Evolutionary conservation across 1,140 invertebrate species (phyloP).

Genomic region (Drosophila athabasca): DNA sequence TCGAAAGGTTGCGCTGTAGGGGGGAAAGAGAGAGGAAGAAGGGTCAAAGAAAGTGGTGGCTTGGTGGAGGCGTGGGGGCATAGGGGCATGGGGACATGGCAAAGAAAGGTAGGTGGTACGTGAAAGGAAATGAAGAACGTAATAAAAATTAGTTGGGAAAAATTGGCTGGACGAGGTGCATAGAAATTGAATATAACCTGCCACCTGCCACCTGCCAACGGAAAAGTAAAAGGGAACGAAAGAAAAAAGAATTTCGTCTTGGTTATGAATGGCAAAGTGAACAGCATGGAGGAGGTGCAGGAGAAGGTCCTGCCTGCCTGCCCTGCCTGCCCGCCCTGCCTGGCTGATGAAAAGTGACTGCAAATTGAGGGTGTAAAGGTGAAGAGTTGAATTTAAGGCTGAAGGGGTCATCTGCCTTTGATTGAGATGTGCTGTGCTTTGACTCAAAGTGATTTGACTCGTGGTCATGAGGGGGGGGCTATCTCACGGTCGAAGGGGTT

Average conservation of each 20-base stretch:
- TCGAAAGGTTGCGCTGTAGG: slow-evolving; percentile 85
- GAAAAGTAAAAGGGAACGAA: slow-evolving; percentile 35
- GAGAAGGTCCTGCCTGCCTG: slow-evolving; percentile 16
- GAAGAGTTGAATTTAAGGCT: slow-evolving; percentile 62
- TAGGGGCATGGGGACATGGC: background rate
- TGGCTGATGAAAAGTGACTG: slow-evolving; percentile 44
- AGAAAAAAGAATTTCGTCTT: slow-evolving; percentile 34
- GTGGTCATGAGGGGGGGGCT: background rate
- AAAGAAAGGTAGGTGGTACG: slow-evolving; percentile 3
- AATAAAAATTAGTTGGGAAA: slow-evolving; percentile 72
- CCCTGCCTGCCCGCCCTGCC: slow-evolving; percentile 1
- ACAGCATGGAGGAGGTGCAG: slow-evolving; percentile 24
- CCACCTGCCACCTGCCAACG: background rate
- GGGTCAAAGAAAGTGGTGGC: slow-evolving; percentile 28
- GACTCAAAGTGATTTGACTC: slow-evolving; percentile 38
- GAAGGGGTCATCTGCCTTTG: slow-evolving; percentile 33
- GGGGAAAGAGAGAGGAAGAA: slow-evolving; percentile 23
- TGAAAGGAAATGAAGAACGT: slow-evolving; percentile 34
- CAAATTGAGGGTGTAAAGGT: slow-evolving; percentile 56
- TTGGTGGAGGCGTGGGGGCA: too few relatives aligned
- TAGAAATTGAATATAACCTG: slow-evolving; percentile 71
- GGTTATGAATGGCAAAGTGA: slow-evolving; percentile 49
- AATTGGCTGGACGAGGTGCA: slow-evolving; percentile 67
- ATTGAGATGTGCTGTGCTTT: slow-evolving; percentile 50
- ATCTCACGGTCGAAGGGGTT: background rate